phyloP scores from a whole-genome alignment of 2,113 vertebrate genomes.

The Carassius auratus region DNA sequence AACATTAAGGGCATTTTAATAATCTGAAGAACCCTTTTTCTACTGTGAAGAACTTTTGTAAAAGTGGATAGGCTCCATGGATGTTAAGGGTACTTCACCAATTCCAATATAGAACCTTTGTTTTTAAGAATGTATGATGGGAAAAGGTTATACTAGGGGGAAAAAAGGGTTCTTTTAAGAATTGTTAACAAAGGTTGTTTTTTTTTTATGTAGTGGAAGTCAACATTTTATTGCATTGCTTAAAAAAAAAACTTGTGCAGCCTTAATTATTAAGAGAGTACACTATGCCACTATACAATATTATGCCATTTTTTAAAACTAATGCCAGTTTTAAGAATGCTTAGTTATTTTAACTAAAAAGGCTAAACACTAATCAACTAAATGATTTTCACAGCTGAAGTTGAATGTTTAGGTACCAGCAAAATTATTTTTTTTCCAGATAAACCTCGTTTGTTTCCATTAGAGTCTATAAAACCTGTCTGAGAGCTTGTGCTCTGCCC shows the following conservation, averaged over 20 bases:
- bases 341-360: neutral
- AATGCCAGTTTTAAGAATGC: neutral
- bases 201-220: too few relatives aligned
- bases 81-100: neutral
- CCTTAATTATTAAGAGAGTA: neutral
- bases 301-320: neutral
- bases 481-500: slow-evolving; percentile 61
- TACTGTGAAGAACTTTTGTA: neutral
- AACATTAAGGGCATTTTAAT: too few relatives aligned
- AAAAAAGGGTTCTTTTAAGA: too few relatives aligned
- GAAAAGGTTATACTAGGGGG: neutral
- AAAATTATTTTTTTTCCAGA: neutral
- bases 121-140: neutral
- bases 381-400: neutral
- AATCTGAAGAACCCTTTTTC: neutral
- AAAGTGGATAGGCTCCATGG: neutral
- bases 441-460: slow-evolving; percentile 11
- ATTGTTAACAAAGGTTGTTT: too few relatives aligned
- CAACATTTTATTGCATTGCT: too few relatives aligned
- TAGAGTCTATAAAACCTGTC: slow-evolving; percentile 1
- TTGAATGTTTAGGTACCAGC: neutral
- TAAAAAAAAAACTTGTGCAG: too few relatives aligned
- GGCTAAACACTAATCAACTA: neutral
- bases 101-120: neutral
- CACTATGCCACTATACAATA: neutral